phyloP scores from a whole-genome alignment of 2,797 vertebrate species.

The Picus viridis region DNA sequence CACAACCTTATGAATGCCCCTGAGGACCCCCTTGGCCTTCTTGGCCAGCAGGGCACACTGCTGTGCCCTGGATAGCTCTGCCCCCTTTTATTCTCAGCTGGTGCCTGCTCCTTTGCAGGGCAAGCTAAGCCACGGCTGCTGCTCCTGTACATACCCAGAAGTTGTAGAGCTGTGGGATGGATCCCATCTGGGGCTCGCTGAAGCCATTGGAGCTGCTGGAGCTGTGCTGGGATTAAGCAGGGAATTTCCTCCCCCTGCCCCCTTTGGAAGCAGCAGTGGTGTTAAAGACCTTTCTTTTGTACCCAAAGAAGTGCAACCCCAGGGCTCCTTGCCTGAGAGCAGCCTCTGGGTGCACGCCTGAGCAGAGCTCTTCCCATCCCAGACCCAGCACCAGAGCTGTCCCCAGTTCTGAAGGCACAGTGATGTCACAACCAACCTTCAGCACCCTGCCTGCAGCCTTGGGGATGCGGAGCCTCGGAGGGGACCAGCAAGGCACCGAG shows the following conservation, averaged over 20 bases:
- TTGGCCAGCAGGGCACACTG: too few species aligned
- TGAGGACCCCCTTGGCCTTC: too few species aligned
- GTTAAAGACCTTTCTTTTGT: too few species aligned
- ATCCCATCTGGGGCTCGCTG: not conserved
- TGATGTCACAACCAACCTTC: not conserved
- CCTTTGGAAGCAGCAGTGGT: not conserved
- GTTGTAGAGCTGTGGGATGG: not conserved
- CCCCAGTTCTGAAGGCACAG: not conserved
- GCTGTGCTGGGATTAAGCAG: not conserved
- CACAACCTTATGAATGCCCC: too few species aligned
- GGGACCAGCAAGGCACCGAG: not conserved
- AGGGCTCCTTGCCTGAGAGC: not conserved
- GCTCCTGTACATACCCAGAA: not conserved
- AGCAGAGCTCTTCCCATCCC: not conserved
- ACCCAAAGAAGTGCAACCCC: not conserved
- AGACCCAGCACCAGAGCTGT: not conserved
- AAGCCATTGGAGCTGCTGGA: not conserved
- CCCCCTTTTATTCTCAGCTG: not conserved
- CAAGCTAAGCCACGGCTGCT: not conserved
- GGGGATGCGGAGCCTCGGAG: not conserved
- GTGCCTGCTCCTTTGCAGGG: not conserved
- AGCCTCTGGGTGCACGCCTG: rapidly evolving
- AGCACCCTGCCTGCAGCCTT: not conserved
- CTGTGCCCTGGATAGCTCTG: too few species aligned
- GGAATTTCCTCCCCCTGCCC: not conserved